A percentile compares a stretch with the other conserved stretches of the same genome.
phyloP scores from a whole-genome alignment of 2,888 invertebrate species.

The Synergus gifuensis region DNA sequence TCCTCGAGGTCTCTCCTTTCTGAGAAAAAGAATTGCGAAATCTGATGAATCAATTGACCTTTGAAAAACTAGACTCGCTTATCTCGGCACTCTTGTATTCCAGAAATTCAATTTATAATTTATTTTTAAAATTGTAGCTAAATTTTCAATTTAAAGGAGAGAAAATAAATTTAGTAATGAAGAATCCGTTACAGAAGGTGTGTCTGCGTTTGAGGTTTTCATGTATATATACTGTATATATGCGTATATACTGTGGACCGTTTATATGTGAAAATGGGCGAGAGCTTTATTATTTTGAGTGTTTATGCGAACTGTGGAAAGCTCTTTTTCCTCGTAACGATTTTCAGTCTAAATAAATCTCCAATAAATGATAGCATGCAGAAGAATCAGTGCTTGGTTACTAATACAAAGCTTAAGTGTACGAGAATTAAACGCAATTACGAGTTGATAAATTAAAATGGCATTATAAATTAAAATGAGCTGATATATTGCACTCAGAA shows the following conservation, averaged over 20 bases:
- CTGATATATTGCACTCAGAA: not conserved
- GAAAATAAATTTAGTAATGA: too few relatives aligned
- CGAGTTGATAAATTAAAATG: not conserved
- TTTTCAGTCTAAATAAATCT: constrained; percentile 29
- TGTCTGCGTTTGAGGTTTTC: not conserved
- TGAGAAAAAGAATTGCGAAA: too few relatives aligned
- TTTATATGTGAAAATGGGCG: constrained; percentile 20
- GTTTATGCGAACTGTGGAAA: constrained; percentile 16
- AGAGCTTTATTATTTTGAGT: constrained; percentile 38
- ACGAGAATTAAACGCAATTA: not conserved
- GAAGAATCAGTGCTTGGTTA: not conserved
- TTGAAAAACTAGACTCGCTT: too few relatives aligned
- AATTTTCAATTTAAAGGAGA: too few relatives aligned
- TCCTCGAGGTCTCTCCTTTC: too few relatives aligned
- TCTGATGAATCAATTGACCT: too few relatives aligned
- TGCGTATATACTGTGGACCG: not conserved
- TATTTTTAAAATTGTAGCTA: too few relatives aligned
- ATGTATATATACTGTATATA: constrained; percentile 1
- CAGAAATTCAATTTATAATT: too few relatives aligned
- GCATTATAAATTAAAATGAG: not conserved
- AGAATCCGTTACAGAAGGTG: too few relatives aligned
- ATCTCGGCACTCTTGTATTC: too few relatives aligned
- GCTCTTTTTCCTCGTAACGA: not conserved
- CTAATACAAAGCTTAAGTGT: not conserved
- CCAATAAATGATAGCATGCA: not conserved